Evolutionary conservation across 2,888 invertebrate species (phyloP), one percentile per base, ranked within the genome.

Genomic region (Hydropsyche betteni): DNA sequence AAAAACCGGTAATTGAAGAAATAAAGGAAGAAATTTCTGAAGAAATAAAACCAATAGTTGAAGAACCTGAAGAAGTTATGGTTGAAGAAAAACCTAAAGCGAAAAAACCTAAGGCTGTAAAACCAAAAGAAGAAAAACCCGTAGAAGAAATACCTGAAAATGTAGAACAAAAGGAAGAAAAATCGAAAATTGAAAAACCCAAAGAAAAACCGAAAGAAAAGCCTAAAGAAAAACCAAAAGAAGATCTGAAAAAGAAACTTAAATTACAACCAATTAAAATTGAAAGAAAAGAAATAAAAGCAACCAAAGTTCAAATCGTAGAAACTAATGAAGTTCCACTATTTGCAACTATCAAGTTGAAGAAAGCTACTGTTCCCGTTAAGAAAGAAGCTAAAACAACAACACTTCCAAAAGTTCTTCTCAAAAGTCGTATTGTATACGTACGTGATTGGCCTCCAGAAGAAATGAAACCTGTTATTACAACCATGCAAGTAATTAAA

Each of bases 351-450:
- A 85, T 93, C 2, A 93, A 93, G 84, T 84, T 94, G 4, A 92
- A 88, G 81, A 92, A 92, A 81, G 85, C 88, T 2, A 81, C 85
- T 24, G 83, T 84, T 8, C 85, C 87, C 78, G 86, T 88, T 8
- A 89, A 89, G 80, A 84, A 85, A 80, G 87, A 86, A 78, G 77
- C 82, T 6, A 81, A 83, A 51, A 79, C 83, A 7, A 81, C 84
- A 3, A 82, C 84, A 74, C 83, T 93, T 74, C 93, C 92, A 0
- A 92, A 91, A 83, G 86, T 92, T 72, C 87, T 91, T 81, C 84
- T 94, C 0, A 92, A 92, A 81, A 93, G 93, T 82, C 88, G 91
- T 80, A 91, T 94, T n/a, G 87, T 85, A 58, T 88, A 88, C 80
- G 78, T 88, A 12, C 83, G 86, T 69, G 90, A 91, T 77, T 93